Evolutionary conservation across 1,140 invertebrate species (phyloP).

Genomic region (Leptestheria dahalacensis): DNA sequence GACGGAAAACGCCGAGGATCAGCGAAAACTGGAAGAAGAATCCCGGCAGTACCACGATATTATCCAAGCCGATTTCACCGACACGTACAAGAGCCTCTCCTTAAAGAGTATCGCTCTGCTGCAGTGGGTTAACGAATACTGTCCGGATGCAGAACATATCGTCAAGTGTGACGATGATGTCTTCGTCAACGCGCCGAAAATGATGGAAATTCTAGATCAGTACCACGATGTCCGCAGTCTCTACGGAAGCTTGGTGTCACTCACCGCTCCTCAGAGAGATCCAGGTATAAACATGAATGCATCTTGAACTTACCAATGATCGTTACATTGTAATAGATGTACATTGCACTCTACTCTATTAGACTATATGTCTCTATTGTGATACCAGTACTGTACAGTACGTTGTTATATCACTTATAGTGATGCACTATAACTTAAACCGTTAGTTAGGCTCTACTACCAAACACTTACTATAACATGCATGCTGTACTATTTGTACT

Average conservation of each 20-base stretch:
- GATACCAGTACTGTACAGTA: no score
- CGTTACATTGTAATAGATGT: no score
- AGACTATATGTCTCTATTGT: no score
- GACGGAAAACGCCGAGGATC: slow-evolving; percentile 3
- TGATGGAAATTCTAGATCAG: slow-evolving; percentile 2
- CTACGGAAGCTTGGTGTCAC: not conserved
- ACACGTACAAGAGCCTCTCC: slow-evolving; percentile 27
- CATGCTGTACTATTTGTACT: no score
- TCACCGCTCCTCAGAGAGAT: not conserved
- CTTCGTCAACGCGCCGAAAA: slow-evolving; percentile 20
- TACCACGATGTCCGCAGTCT: not conserved
- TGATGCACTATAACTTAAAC: no score
- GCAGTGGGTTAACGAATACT: slow-evolving; percentile 24
- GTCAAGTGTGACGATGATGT: slow-evolving; percentile 29
- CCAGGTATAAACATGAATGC: not conserved
- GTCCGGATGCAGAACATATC: slow-evolving; percentile 23
- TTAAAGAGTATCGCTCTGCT: slow-evolving; percentile 27
- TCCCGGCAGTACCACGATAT: slow-evolving; percentile 18
- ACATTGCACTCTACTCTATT: no score
- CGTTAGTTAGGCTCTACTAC: no score
- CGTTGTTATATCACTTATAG: no score
- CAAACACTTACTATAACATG: no score
- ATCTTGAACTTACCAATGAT: not conserved
- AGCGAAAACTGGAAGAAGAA: slow-evolving; percentile 9
- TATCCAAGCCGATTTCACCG: slow-evolving; percentile 24